A percentile compares a stretch with the other conserved stretches of the same genome.
Evolutionary conservation across 1,140 invertebrate species (phyloP).

Genomic region (Drosophila equinoxialis): DNA sequence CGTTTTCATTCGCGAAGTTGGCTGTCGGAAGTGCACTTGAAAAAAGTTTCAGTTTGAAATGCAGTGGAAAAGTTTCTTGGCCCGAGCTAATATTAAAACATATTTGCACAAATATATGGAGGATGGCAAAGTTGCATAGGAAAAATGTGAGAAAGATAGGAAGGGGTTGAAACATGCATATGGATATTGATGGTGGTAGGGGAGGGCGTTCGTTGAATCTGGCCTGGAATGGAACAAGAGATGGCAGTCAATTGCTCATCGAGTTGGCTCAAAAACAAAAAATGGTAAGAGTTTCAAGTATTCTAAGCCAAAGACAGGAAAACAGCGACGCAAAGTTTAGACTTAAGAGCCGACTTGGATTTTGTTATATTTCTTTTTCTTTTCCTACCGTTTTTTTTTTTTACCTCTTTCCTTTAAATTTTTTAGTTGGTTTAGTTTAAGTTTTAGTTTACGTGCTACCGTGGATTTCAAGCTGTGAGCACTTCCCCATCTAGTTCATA

Average conservation of each 20-base stretch:
- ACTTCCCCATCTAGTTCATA: conserved; percentile 54
- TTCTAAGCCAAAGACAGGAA: conserved; percentile 44
- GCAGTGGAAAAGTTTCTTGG: conserved; percentile 52
- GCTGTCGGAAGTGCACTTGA: conserved; percentile 54
- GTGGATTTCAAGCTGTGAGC: conserved; percentile 75
- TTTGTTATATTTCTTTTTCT: background rate
- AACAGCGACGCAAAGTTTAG: conserved; percentile 53
- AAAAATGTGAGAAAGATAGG: background rate
- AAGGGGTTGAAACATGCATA: conserved; percentile 23
- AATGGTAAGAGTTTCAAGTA: conserved; percentile 36
- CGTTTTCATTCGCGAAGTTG: conserved; percentile 23
- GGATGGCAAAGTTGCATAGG: conserved; percentile 15
- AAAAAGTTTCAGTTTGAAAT: conserved; percentile 35
- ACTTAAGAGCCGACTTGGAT: conserved; percentile 17
- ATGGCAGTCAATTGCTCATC: conserved; percentile 75
- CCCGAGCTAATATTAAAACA: conserved; percentile 49
- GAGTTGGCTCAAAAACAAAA: conserved; percentile 56
- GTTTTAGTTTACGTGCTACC: conserved; percentile 71
- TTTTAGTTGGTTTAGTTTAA: conserved; percentile 59
- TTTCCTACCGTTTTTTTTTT: background rate
- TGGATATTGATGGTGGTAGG: conserved; percentile 13
- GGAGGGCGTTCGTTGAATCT: background rate
- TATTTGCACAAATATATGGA: conserved; percentile 64
- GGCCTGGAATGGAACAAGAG: background rate
- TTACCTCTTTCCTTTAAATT: background rate